Percentiles rank a stretch among this genome's conserved stretches.
Conservation (phyloP, 2,797 vertebrate species). For the Melanotaenia pygmaea region DNA sequence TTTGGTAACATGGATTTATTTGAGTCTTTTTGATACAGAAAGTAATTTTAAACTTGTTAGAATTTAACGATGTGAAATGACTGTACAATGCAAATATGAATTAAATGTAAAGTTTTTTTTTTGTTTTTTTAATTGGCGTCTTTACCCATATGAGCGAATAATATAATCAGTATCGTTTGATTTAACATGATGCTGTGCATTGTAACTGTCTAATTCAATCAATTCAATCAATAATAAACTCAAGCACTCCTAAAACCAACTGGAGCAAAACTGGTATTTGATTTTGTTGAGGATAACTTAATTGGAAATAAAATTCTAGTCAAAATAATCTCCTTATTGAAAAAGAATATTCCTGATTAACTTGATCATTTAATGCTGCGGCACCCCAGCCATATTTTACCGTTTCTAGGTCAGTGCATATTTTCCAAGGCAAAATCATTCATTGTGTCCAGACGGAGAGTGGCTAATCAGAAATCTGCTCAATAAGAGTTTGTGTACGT, state of each 20-base stretch:
- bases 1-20: no score
- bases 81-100: neutral
- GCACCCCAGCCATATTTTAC: neutral
- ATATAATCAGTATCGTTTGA: neutral
- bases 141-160: neutral
- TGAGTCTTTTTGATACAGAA: neutral
- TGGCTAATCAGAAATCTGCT: constrained; percentile 1
- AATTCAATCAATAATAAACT: neutral
- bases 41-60: no score
- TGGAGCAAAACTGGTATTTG: neutral
- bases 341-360: neutral
- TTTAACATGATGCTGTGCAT: neutral
- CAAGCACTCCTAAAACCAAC: neutral
- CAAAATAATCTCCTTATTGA: neutral
- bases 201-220: neutral
- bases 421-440: neutral
- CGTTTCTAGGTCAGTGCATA: neutral
- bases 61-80: no score
- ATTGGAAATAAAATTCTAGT: neutral
- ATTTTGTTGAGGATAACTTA: neutral
- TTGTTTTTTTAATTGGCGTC: neutral
- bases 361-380: neutral
- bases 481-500: neutral
- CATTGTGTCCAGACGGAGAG: neutral
- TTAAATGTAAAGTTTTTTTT: neutral